Evolutionary conservation across 2,888 invertebrate genomes (phyloP).

Genomic region (Agonopterix alstromeriana): DNA sequence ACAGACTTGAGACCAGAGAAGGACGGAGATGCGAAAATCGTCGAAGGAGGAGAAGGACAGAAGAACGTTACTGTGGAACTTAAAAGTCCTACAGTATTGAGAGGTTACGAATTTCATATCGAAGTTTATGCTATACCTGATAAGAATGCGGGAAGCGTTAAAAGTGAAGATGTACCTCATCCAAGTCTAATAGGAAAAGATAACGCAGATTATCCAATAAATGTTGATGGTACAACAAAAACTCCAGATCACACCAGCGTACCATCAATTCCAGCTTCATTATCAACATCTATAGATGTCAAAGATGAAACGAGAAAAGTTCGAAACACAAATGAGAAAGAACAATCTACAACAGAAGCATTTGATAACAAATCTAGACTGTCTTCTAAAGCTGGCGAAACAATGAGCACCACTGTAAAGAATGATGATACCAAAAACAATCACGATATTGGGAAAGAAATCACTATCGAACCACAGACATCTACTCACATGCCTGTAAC

Average conservation of each 20-base stretch:
- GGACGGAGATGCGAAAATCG: constrained; percentile 50
- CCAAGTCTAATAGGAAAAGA: neutral
- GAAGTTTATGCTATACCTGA: constrained; percentile 38
- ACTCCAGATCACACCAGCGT: neutral
- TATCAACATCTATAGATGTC: too few relatives aligned
- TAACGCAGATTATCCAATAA: neutral
- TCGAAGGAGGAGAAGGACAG: constrained; percentile 53
- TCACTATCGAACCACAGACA: too few relatives aligned
- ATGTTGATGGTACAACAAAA: constrained; percentile 1
- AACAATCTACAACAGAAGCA: too few relatives aligned
- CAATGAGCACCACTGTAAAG: too few relatives aligned
- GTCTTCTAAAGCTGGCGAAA: too few relatives aligned
- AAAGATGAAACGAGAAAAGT: too few relatives aligned
- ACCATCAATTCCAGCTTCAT: too few relatives aligned
- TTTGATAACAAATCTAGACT: too few relatives aligned
- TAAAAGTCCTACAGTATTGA: constrained; percentile 54
- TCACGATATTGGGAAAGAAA: too few relatives aligned
- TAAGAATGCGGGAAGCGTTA: constrained; percentile 1
- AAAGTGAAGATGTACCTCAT: neutral
- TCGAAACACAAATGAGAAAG: too few relatives aligned
- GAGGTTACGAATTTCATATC: constrained; percentile 54
- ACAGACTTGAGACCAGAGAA: constrained; percentile 52
- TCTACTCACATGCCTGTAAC: neutral
- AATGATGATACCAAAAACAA: too few relatives aligned
- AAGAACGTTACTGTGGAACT: constrained; percentile 53